Base-by-base conservation (phyloP, 2,113 vertebrate genomes). In the Nestor notabilis region DNA sequence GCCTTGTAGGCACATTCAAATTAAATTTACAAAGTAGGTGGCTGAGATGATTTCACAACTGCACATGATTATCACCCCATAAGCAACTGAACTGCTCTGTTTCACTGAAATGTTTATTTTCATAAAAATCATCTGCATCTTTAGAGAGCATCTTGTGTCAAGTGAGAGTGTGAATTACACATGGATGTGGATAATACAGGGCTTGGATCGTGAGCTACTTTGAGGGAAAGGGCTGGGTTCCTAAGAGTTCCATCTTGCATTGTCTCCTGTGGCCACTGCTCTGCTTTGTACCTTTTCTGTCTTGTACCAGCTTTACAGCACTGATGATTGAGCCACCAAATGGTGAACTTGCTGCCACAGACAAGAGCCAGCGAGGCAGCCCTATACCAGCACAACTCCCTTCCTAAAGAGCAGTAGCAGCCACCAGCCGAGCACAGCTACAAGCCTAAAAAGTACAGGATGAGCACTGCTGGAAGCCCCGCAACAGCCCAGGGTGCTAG, bases 221-320 rank as follows among this genome's bases (percentile, higher is more conserved):
- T 29, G 19, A 33, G 23, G 43, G 46, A 63, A 15, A 56, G 28
- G 25, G n/a, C n/a, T 46, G 31, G 4, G 3, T 49, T 84, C 91
- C 15, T 66, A 19, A 27, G 16, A 31, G 61, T 41, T 49, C 58
- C 24, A 37, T 53, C 50, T 52, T 50, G 7, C 28, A 9, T 75
- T 29, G 10, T 76, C 35, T 87, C 13, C 21, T 64, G 7, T 0
- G 0, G 39, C 52, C 33, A 21, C 52, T 0, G 0, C 49, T 72
- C 14, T 63, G 37, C 39, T 65, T 83, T 41, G 28, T 56, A 13
- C 53, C 29, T 63, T 12, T 49, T 43, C 17, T 84, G 18, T 37
- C n/a, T 74, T 78, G 7, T 11, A 11, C 8, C 31, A 75, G 27
- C 50, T 75, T 47, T 3, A 8, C 55, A 68, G 72, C 31, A 14